A percentile compares a stretch with the other conserved stretches of the same genome.
These are phyloP conservation scores for Pelodiscus sinensis DNA, from an alignment of 2,113 vertebrate genomes.

Conservation along the genomic window DNA sequence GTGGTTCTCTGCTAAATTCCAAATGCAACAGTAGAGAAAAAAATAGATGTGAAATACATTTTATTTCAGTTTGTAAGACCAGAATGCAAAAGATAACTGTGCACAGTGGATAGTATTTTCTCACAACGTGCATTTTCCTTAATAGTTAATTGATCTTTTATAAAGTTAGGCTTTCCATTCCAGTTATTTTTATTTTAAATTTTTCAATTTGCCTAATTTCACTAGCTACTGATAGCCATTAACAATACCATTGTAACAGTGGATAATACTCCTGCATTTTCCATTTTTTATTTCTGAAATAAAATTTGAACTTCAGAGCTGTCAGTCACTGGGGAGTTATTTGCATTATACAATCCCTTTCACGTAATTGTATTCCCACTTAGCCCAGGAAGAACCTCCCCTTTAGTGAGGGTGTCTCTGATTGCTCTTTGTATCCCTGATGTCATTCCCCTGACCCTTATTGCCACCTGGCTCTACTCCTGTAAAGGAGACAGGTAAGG, in stretches of 20 bases:
- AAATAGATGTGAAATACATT: background rate
- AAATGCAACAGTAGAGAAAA: background rate
- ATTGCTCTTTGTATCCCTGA: background rate
- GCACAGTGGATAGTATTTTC: background rate
- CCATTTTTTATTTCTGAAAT: background rate
- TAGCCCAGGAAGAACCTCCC: background rate
- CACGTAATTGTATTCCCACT: slow-evolving; percentile 7
- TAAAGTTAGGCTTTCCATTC: background rate
- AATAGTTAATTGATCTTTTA: background rate
- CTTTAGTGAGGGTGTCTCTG: background rate
- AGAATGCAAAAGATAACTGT: background rate
- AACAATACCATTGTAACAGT: background rate
- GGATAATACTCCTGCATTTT: background rate
- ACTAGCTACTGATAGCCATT: slow-evolving; percentile 14
- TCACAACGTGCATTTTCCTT: background rate
- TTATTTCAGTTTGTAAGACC: rapidly evolving
- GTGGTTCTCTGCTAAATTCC: background rate
- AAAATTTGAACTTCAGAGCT: background rate
- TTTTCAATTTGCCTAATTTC: background rate
- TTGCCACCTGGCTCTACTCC: background rate
- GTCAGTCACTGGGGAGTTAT: slow-evolving; percentile 13
- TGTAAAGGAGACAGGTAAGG: background rate
- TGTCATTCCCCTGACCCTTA: background rate
- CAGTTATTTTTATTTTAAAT: background rate
- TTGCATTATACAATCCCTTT: background rate